A percentile compares a stretch with the other conserved stretches of the same genome.
phyloP scores from a whole-genome alignment of 2,888 invertebrate genomes.

The Apotomis capreana region DNA sequence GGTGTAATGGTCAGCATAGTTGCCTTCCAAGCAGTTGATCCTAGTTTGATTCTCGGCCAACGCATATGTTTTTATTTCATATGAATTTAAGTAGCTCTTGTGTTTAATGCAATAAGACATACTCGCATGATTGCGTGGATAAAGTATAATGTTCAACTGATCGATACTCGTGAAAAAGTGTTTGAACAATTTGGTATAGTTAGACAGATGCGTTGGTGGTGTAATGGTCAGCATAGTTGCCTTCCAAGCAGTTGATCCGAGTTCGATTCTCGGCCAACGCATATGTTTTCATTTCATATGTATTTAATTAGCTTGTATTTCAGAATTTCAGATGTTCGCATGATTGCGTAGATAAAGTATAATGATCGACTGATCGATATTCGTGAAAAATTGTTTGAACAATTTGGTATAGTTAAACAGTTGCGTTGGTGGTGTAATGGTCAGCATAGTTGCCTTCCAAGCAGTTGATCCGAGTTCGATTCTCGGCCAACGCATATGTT shows the following conservation, averaged over 20 bases:
- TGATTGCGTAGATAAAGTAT: neutral
- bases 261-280: constrained; percentile 68
- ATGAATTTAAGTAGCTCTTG: neutral
- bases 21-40: constrained; percentile 58
- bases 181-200: neutral
- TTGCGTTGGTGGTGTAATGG: constrained; percentile 84
- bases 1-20: constrained; percentile 57
- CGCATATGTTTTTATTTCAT: constrained; percentile 44
- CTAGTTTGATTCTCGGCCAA: constrained; percentile 56
- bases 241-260: constrained; percentile 85
- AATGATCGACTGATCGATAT: too few species aligned
- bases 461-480: constrained; percentile 85
- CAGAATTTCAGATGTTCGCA: neutral
- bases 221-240: constrained; percentile 85
- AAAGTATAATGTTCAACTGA: too few species aligned
- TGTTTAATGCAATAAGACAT: neutral
- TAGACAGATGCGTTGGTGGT: constrained; percentile 76
- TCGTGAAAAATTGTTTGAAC: neutral
- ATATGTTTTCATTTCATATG: neutral
- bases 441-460: constrained; percentile 85
- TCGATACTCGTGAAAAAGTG: too few species aligned
- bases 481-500: constrained; percentile 79
- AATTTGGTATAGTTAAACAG: neutral
- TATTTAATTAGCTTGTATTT: constrained; percentile 4
- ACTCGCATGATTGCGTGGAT: neutral